Base-by-base conservation (phyloP, 2,113 vertebrate species). In the Callipepla californica region DNA sequence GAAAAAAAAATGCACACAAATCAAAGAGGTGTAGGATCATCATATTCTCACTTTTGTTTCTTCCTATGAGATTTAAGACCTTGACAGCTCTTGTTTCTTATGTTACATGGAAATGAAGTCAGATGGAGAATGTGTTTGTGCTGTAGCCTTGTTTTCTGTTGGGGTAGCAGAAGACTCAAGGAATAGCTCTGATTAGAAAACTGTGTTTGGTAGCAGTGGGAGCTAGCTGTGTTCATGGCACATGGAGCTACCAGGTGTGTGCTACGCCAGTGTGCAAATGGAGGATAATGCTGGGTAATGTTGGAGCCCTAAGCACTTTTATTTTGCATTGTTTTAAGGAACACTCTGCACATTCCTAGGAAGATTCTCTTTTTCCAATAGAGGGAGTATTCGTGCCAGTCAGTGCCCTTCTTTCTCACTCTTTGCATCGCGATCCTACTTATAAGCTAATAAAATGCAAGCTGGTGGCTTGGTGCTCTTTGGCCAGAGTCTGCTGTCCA, bases 321-420 rank as follows among this genome's bases (percentile, higher is more conserved):
- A 82, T 67, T 79, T 93, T 85, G 47, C 25, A 30, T 89, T 85
- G 20, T 94, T 87, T 47, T 92, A 44, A 65, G 61, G 18, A 77
- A 93, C 59, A 70, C 34, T 81, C 61, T 75, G 20, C 9, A 85
- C 50, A 83, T 89, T 93, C 87, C 23, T 87, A 63, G 70, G 86
- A 93, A 96, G 93, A 76, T 94, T 79, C 70, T 86, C 61, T 93
- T 94, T 96, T 96, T 96, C 96, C 96, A 93, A 95, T 88, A 96
- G 93, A 96, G 96, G 96, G 94, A 96, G 94, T 68, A 45, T 94
- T 92, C 90, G 95, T 96, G 94, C 89, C 89, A 96, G 82, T 87
- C 91, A 94, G 95, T 92, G 58, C 87, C 76, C 78, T 91, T 91
- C 50, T 70, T 87, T 80, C 72, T 91, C 69, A n/a, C 77, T 95